These are phyloP conservation scores for Drosophila quadrilineata DNA, from an alignment of 1,140 invertebrate genomes.

Conservation along the genomic window DNA sequence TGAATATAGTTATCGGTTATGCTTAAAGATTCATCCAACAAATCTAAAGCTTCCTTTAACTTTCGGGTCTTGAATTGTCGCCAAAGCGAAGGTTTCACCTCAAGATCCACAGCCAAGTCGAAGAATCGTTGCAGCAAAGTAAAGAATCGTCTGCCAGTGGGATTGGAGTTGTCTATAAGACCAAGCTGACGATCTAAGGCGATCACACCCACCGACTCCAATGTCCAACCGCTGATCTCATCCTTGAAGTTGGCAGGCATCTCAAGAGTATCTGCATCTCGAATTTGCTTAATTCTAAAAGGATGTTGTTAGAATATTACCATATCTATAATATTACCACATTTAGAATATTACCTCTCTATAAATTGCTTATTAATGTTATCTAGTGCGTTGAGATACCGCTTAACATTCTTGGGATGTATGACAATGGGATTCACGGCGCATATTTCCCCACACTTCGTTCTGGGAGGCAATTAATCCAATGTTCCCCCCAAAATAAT, in stretches of 20 bases:
- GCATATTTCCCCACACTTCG: slow-evolving; percentile 38
- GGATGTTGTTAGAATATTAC: slow-evolving; percentile 28
- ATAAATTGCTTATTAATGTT: slow-evolving; percentile 68
- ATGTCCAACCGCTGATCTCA: slow-evolving; percentile 86
- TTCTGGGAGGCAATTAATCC: slow-evolving; percentile 29
- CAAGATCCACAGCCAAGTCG: slow-evolving; percentile 83
- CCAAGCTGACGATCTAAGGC: slow-evolving; percentile 86
- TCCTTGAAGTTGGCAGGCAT: slow-evolving; percentile 84
- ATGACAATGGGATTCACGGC: slow-evolving; percentile 81
- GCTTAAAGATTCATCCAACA: slow-evolving; percentile 4
- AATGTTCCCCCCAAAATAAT: slow-evolving; percentile 32
- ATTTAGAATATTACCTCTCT: slow-evolving; percentile 25
- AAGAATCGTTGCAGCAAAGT: slow-evolving; percentile 84
- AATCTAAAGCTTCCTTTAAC: slow-evolving; percentile 82
- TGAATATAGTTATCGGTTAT: slow-evolving; percentile 15
- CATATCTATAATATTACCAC: background rate
- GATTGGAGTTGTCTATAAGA: slow-evolving; percentile 81
- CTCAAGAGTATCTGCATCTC: slow-evolving; percentile 82
- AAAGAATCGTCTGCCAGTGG: slow-evolving; percentile 84
- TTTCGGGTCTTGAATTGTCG: slow-evolving; percentile 83
- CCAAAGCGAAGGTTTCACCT: slow-evolving; percentile 85
- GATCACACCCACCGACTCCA: slow-evolving; percentile 87
- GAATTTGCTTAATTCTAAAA: slow-evolving; percentile 81
- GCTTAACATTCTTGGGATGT: slow-evolving; percentile 81
- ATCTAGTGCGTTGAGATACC: slow-evolving; percentile 75